These are phyloP conservation scores for Enteromius mattozi DNA, from an alignment of 2,797 vertebrate species.

Conservation along the genomic window DNA sequence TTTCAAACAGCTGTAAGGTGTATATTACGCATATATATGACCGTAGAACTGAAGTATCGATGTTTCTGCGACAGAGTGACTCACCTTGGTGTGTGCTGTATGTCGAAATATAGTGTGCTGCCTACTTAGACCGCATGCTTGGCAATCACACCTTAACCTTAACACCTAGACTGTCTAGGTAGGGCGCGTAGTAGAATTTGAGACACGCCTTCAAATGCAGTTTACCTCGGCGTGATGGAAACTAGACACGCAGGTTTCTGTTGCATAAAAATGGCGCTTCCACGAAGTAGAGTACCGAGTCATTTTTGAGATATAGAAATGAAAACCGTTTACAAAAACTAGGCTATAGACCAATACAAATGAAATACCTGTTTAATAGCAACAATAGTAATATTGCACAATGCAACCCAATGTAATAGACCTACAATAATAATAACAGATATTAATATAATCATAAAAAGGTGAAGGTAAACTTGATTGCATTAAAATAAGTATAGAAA, in stretches of 20 bases:
- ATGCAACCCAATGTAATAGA: neutral
- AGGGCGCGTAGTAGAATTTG: neutral
- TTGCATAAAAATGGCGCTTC: slow-evolving; percentile 19
- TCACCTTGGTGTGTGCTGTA: neutral
- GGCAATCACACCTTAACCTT: too few species aligned
- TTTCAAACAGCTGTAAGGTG: neutral
- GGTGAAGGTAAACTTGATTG: neutral
- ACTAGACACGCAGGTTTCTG: slow-evolving; percentile 45
- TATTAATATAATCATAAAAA: neutral
- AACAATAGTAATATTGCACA: neutral
- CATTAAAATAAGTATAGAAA: neutral
- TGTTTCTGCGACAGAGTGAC: neutral
- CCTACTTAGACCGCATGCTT: neutral
- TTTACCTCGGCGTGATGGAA: neutral
- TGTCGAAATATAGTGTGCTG: neutral
- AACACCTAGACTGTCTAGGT: neutral
- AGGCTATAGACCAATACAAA: too few species aligned
- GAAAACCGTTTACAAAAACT: neutral
- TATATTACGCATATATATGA: too few species aligned
- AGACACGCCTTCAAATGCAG: neutral
- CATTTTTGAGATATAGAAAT: neutral
- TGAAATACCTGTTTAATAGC: neutral
- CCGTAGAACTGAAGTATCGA: slow-evolving; percentile 8
- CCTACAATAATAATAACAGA: neutral
- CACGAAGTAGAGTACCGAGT: neutral